These are phyloP conservation scores for Dicyrtoma fusca DNA, from an alignment of 2,888 invertebrate genomes.

Conservation along the genomic window DNA sequence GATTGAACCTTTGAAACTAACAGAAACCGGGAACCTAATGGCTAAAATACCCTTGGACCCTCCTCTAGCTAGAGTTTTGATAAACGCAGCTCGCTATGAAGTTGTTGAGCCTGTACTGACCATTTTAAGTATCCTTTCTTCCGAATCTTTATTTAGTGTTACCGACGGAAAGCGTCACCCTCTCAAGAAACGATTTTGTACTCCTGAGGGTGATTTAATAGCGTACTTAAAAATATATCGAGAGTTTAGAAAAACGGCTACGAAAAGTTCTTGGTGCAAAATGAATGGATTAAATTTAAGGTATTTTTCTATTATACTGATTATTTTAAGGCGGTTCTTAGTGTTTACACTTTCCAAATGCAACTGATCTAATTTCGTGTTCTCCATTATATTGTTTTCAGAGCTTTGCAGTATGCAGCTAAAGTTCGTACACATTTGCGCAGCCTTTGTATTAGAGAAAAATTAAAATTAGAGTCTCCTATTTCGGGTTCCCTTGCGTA, in stretches of 20 bases:
- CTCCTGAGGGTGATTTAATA: slow-evolving; percentile 87
- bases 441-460: slow-evolving; percentile 67
- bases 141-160: slow-evolving; percentile 27
- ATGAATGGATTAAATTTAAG: slow-evolving; percentile 45
- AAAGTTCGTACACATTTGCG: slow-evolving; percentile 80
- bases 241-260: slow-evolving; percentile 66
- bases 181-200: slow-evolving; percentile 76
- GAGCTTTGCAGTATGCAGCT: slow-evolving; percentile 79
- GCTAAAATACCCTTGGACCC: slow-evolving; percentile 91
- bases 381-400: slow-evolving; percentile 58
- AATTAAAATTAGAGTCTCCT: slow-evolving; percentile 38
- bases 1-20: slow-evolving; percentile 66
- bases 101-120: slow-evolving; percentile 60
- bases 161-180: slow-evolving; percentile 60
- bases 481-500: slow-evolving; percentile 36
- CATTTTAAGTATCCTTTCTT: slow-evolving; percentile 44
- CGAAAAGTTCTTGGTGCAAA: slow-evolving; percentile 60
- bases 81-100: slow-evolving; percentile 75
- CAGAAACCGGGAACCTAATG: slow-evolving; percentile 80
- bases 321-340: background rate
- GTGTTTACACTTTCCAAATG: background rate
- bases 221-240: slow-evolving; percentile 86
- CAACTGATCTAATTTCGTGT: background rate
- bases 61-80: slow-evolving; percentile 77
- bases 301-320: slow-evolving; percentile 27